These are phyloP conservation scores for Silurus glanis DNA, from an alignment of 2,113 vertebrate species.

Conservation along the genomic window DNA sequence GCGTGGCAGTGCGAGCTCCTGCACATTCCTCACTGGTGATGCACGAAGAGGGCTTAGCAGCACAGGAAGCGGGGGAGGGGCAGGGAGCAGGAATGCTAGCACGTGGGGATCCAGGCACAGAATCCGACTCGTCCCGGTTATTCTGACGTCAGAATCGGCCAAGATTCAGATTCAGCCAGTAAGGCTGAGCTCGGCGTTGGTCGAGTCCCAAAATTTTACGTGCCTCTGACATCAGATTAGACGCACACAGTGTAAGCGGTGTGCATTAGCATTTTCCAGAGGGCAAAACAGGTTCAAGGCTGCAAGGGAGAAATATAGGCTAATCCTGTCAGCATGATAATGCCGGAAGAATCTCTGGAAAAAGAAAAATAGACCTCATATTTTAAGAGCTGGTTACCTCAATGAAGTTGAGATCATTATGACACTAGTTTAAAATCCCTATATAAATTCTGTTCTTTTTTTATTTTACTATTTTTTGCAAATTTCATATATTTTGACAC, in stretches of 20 bases:
- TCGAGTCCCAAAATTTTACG: not conserved
- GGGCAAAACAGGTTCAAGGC: not conserved
- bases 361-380: not conserved
- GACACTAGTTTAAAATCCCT: not conserved
- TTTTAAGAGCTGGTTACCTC: not conserved
- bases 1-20: not conserved
- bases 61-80: constrained; percentile 27
- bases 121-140: constrained; percentile 45
- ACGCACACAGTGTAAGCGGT: not conserved
- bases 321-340: not conserved
- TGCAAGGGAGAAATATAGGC: not conserved
- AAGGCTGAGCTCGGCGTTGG: not conserved
- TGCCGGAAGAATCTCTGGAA: not conserved
- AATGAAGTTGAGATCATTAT: not conserved
- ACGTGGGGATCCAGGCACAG: constrained; percentile 31
- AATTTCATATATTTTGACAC: not conserved
- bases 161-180: constrained; percentile 20
- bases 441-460: not conserved
- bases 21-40: constrained; percentile 48
- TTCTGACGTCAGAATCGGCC: constrained; percentile 67
- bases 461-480: not conserved
- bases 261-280: constrained; percentile 1
- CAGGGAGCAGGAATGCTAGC: constrained; percentile 31
- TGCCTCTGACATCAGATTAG: constrained; percentile 19
- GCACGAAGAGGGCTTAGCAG: not conserved